Evolutionary conservation across 64 coral and sea anemone species (phyloP).

Genomic region (Hydrozoanthus tunicans): DNA sequence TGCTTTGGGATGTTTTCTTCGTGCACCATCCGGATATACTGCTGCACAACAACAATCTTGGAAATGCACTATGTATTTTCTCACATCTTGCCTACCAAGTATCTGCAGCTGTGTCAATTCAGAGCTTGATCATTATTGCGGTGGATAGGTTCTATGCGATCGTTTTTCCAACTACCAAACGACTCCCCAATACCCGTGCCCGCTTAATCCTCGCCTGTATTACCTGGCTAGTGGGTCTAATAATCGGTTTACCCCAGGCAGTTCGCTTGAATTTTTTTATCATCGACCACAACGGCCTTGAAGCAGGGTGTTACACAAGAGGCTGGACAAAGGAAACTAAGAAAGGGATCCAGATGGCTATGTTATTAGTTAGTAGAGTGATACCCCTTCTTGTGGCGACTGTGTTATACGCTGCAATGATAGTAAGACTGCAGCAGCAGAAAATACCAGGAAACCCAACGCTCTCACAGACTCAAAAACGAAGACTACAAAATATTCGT

Average conservation of each 20-base stretch:
- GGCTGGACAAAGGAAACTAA: conserved; percentile 1
- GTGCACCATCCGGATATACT: conserved; percentile 1
- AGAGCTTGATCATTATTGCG: conserved; percentile 28
- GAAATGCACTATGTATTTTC: conserved; percentile 24
- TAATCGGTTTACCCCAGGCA: conserved; percentile 20
- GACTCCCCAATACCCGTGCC: background rate
- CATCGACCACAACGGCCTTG: background rate
- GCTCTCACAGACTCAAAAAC: background rate
- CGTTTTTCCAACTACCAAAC: conserved; percentile 30
- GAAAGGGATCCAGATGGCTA: background rate
- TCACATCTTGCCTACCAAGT: background rate
- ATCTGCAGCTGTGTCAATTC: conserved; percentile 36
- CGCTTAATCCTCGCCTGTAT: background rate
- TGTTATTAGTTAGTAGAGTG: background rate
- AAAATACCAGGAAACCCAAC: conserved; percentile 30
- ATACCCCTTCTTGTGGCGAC: background rate
- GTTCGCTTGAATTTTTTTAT: conserved; percentile 16
- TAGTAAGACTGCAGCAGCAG: background rate
- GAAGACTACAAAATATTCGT: conserved; percentile 31
- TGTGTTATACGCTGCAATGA: conserved; percentile 18
- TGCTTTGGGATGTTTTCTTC: conserved; percentile 18
- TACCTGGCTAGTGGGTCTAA: conserved; percentile 19
- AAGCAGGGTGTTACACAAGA: conserved; percentile 13
- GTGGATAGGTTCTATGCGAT: conserved; percentile 47
- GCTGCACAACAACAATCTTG: background rate